Evolutionary conservation across 2,797 vertebrate genomes (phyloP), one percentile per base, ranked within the genome.

Genomic region (Forpus xanthops): DNA sequence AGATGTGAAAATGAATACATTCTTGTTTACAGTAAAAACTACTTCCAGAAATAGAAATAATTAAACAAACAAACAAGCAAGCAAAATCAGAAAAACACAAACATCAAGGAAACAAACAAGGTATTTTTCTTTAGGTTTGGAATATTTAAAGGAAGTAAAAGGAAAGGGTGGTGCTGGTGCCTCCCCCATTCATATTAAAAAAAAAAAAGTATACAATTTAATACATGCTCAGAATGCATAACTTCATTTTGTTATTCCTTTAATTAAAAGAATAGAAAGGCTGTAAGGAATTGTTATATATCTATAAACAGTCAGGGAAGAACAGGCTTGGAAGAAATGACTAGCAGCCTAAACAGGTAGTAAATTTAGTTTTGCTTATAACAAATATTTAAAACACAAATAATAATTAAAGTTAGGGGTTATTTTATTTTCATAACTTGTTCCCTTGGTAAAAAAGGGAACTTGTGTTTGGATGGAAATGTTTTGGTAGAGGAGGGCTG

Each of bases 1-100:
- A 96, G 85, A 93, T 66, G 83, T 64, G 77, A 95, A 96, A 97
- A 94, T 64, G 95, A 97, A 96, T 79, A 88, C 12, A 90, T 95
- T 84, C 72, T 30, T 89, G 17, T 94, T 93, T 92, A 55, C 52
- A 66, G 23, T 79, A 50, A 73, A 47, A 71, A 76, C 27, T 80
- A 67, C 37, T 86, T 88, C 31, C 87, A 92, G 53, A 91, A 94
- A 87, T 12, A 85, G 6, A 4, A 35, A 16, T 23, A 49, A 27
- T 74, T 70, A 27, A 14, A 5, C 2, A 8, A 19, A 4, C 11
- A 14, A 24, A 1, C 9, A 16, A 25, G 1, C 27, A 8, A 6
- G 6, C 42, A 15, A 5, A 4, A 10, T 4, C 3, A 37, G 28
- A 70, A 56, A 66, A 1, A 33, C 20, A 33, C 23, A 75, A 89